Percentiles rank a stretch among this genome's conserved stretches.
Conservation (phyloP, 64 coral and sea anemone species). For the Catalaphyllia jardinei region DNA sequence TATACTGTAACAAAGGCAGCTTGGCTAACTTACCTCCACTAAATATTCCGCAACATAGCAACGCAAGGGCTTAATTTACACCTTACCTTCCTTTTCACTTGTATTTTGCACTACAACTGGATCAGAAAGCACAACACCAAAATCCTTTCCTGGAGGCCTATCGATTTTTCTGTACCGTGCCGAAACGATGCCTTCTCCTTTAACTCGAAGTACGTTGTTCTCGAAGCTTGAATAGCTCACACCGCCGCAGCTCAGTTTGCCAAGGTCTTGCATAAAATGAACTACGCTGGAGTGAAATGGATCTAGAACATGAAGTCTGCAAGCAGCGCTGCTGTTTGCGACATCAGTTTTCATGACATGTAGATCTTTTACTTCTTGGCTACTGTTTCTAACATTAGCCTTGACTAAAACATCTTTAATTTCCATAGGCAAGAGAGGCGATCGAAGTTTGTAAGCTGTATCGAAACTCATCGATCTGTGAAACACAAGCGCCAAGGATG, state of each 20-base stretch:
- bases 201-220: constrained; percentile 45
- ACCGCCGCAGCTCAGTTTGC: constrained; percentile 10
- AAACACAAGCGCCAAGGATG: too few relatives aligned
- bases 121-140: constrained; percentile 31
- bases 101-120: constrained; percentile 22
- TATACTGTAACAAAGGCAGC: too few relatives aligned
- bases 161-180: constrained; percentile 29
- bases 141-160: constrained; percentile 36
- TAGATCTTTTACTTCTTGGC: too few relatives aligned
- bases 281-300: constrained; percentile 51
- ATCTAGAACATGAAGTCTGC: constrained; percentile 37
- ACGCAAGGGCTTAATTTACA: too few relatives aligned
- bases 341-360: too few relatives aligned
- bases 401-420: too few relatives aligned
- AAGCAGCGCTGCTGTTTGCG: constrained; percentile 9
- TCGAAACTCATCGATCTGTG: too few relatives aligned
- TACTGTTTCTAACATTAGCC: too few relatives aligned
- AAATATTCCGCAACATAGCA: too few relatives aligned
- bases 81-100: not conserved
- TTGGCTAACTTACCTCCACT: too few relatives aligned
- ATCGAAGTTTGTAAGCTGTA: not conserved
- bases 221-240: constrained; percentile 28
- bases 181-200: constrained; percentile 43
- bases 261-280: constrained; percentile 23
- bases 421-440: not conserved